Percentiles rank a stretch among this genome's conserved stretches.
Conservation (phyloP, 2,888 invertebrate species). For the Campopleginae sp. region DNA sequence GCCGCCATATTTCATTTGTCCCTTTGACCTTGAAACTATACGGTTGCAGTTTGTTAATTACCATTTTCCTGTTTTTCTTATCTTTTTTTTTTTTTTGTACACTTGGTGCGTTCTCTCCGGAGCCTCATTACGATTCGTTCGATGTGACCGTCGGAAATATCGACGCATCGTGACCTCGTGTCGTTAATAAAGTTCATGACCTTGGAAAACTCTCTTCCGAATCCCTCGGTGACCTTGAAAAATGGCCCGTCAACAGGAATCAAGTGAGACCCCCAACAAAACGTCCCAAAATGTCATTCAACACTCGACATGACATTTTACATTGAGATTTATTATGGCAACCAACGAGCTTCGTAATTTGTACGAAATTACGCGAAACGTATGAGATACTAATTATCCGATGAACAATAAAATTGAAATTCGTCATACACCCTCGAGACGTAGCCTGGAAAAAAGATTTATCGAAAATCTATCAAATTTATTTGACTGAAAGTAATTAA, state of each 20-base stretch:
- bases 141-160: not conserved
- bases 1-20: not conserved
- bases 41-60: not conserved
- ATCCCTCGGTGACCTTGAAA: not conserved
- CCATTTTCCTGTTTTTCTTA: not conserved
- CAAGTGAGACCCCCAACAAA: not conserved
- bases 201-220: not conserved
- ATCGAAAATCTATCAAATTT: too few relatives aligned
- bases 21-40: not conserved
- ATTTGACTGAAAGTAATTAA: too few relatives aligned
- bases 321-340: not conserved
- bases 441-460: too few relatives aligned
- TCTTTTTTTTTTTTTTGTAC: too few relatives aligned
- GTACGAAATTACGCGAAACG: not conserved
- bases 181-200: not conserved
- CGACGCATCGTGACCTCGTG: not conserved
- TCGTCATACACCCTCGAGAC: slow-evolving; percentile 36
- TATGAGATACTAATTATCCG: not conserved
- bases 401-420: slow-evolving; percentile 39
- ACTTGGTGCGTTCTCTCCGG: too few relatives aligned
- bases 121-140: not conserved
- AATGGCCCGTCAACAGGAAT: not conserved
- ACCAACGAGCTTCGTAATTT: not conserved
- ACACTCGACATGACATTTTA: not conserved
- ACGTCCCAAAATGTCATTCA: not conserved